Evolutionary conservation across 1,140 invertebrate species (phyloP), one percentile per base, ranked within the genome.

Genomic region (Lysiphlebus fabarum): DNA sequence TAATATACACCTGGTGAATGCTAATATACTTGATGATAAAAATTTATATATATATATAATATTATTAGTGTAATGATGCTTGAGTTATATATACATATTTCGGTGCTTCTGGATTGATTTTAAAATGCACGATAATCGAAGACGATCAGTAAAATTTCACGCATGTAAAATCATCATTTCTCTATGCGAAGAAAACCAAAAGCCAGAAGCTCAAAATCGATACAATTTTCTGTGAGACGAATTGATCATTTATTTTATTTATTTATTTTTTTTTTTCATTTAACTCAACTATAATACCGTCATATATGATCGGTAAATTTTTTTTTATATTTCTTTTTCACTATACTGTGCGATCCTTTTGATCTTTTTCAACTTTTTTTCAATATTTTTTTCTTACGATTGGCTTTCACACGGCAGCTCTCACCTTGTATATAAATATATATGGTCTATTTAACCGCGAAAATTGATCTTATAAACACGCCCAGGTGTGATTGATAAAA

Each of bases 1-100:
- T 75, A 75, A 72, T 63, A 69, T 67, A 70, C 64, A 67, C 61
- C 67, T 65, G 65, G 61, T 9, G 58, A 53, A 67, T 69, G 58
- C 62, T 68, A 68, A 67, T 69, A 66, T 38, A 47, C 36, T 40
- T 42, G 8, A 38, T 40, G n/a, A 40, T 4, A 38, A 55, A 17
- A 49, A 34, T n/a, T 44, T 10, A 34, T 14, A 7, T 55, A 41
- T 44, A n/a, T n/a, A n/a, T n/a, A n/a, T n/a, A n/a, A n/a, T n/a
- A 60, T 47, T 51, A 37, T 10, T 14, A 34, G 49, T 7, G 54
- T 55, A 9, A 45, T 56, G 44, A 45, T 34, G n/a, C 6, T n/a
- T 12, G 34, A 6, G 2, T 12, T 14, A 14, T 14, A 8, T 4
- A n/a, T n/a, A n/a, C n/a, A n/a, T n/a, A 47, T n/a, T 26, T n/a